Base-by-base conservation (phyloP, 37 sponge, comb jelly and placozoan genomes). In the Chondrilla cf. caribensis region DNA sequence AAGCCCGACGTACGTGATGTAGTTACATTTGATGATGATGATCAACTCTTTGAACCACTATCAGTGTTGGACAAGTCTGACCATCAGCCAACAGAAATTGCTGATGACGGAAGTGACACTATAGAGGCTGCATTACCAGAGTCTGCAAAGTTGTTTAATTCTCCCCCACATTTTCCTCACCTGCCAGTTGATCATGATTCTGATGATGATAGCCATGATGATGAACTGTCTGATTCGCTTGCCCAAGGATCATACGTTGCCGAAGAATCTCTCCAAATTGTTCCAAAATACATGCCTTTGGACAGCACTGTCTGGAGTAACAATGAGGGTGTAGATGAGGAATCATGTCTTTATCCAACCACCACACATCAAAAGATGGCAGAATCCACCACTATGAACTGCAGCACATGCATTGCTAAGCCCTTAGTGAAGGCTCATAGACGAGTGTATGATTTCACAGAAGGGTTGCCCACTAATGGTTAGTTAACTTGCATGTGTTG, bases 101-200 rank as follows among this genome's bases (percentile, higher is more conserved):
- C 77, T 70, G 81, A 80, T 80, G 81, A 84, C 59, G 89, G 89
- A 44, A 28, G 6, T 22, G 47, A 54, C 25, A 88, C 89, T 24
- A 38, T 62, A 0, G 36, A 71, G 21, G 81, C 72, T 58, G 66
- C 67, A 6, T 41, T 84, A 21, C 89, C 89, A 14, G 47, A 19
- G 14, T 76, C 71, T 37, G 29, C 67, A 77, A 85, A 84, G n/a
- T 55, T 59, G 38, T 54, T 54, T 24, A 80, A 80, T 43, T 35
- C 77, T 17, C 38, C 60, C 8, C 31, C 76, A 15, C 75, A 58
- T 35, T 81, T 58, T 35, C 33, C 2, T 9, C 77, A 35, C 7
- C 80, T 84, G 26, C 22, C 25, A 43, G 62, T 32, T n/a, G 57
- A 54, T 28, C 31, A 32, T 6, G 28, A 55, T 11, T 40, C 26